Evolutionary conservation across 2,888 invertebrate species (phyloP), one percentile per base, ranked within the genome.

Genomic region (Trilocha varians): DNA sequence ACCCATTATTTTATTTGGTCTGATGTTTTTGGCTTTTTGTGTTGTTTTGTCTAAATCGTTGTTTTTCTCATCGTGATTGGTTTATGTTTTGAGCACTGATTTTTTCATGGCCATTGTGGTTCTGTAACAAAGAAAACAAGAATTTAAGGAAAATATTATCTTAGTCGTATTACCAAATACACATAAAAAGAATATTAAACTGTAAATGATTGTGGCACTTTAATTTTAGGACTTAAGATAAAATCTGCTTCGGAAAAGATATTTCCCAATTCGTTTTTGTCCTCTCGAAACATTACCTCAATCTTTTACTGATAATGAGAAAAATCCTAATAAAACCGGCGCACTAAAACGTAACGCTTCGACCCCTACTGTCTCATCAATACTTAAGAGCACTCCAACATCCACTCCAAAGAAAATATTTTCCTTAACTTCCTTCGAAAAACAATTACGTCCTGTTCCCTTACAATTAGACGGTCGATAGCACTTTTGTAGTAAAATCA

Each of bases 1-100:
- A 74, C 65, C 75, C 84, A 83, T 84, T 65, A 70, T 78, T 75
- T 61, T 70, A 70, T 66, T 60, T 49, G 42, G 55, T 49, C 52
- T 53, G 48, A 49, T 55, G 45, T 54, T 50, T 25, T 6, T 1
- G 25, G 5, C 4, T 25, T 25, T 11, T 25, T 25, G 5, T 2
- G 8, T 2, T 25, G 25, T 3, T n/a, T 43, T 46, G 57, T 50
- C 36, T 49, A 55, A 55, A 52, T 50, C 44, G 53, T 52, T 57
- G 49, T 46, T 49, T 54, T 42, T 36, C 25, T 47, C 42, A 52
- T 48, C 47, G 48, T 49, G 53, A 54, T 65, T 44, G 44, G 42
- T 52, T 53, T 47, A 44, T 46, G 57, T 50, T 36, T 49, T 56
- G 55, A 52, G 50, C 44, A 54, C 52, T 57, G 49, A 46, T 49